Evolutionary conservation across 23 tunicate genomes (phyloP).

Genomic region (Ascidia mentula): DNA sequence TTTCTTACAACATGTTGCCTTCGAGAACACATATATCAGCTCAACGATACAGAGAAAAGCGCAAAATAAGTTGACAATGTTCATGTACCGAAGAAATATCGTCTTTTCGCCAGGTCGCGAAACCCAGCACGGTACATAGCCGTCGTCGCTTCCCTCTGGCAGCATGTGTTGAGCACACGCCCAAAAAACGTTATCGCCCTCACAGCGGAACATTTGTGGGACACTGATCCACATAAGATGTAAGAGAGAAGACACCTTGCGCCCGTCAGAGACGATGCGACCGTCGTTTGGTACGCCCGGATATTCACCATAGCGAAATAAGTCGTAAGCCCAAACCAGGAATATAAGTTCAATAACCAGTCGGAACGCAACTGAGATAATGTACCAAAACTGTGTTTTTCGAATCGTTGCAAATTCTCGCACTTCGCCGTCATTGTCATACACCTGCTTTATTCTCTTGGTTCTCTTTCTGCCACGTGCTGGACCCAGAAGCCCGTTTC

Average conservation of each 20-base stretch:
- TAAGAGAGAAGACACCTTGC: no score
- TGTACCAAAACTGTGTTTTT: conserved; percentile 21
- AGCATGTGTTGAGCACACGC: conserved; percentile 32
- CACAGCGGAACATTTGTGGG: conserved; percentile 17
- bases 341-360: conserved; percentile 25
- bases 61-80: conserved; percentile 27
- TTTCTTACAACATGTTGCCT: no score
- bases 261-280: background rate
- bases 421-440: conserved; percentile 3
- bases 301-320: conserved; percentile 19
- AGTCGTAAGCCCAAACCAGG: no score
- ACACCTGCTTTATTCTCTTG: no score
- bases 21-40: no score
- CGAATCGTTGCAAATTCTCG: conserved; percentile 12
- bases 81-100: conserved; percentile 56
- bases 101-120: conserved; percentile 66
- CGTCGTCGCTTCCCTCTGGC: conserved; percentile 1
- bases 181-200: background rate
- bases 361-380: background rate
- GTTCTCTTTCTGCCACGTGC: no score
- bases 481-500: background rate
- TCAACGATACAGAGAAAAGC: conserved; percentile 1
- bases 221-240: conserved; percentile 5
- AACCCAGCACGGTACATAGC: conserved; percentile 63
- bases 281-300: background rate